Percentiles rank a stretch among this genome's conserved stretches.
Conservation (phyloP, 2,797 vertebrate species). For the Phrynocephalus forsythii region DNA sequence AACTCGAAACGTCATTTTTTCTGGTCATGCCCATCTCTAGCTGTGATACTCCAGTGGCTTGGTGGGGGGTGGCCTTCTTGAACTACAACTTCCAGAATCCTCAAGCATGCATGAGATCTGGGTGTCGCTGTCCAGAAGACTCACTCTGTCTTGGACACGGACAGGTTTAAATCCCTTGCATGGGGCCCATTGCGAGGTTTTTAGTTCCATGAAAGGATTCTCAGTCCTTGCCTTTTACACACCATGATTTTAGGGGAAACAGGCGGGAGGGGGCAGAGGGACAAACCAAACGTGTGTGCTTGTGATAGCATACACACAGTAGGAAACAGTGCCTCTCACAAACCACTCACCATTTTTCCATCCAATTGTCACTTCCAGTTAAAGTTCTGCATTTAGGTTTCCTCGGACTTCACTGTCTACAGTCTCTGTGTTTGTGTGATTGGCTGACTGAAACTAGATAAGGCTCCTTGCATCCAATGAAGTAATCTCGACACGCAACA, state of each 20-base stretch:
- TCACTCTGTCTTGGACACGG: too few relatives aligned
- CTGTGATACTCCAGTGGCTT: background rate
- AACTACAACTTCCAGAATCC: background rate
- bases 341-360: too few relatives aligned
- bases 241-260: background rate
- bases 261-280: background rate
- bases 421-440: background rate
- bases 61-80: background rate
- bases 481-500: too few relatives aligned
- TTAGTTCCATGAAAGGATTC: background rate
- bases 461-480: too few relatives aligned
- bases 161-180: background rate
- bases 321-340: background rate
- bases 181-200: background rate
- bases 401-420: background rate
- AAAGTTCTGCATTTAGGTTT: too few relatives aligned
- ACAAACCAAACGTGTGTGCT: too few relatives aligned
- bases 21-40: too few relatives aligned
- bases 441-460: too few relatives aligned
- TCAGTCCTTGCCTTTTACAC: background rate
- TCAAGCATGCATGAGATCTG: background rate
- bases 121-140: too few relatives aligned
- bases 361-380: too few relatives aligned
- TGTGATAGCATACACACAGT: background rate
- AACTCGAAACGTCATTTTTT: too few relatives aligned